phyloP scores from a whole-genome alignment of 2,113 vertebrate genomes.

The Xenopus tropicalis region UCB_Xtro_10.0 CM004443.2:166376001-166376500 shows the following conservation, averaged over 20 bases:
- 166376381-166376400: no score
- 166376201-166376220: neutral
- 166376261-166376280: neutral
- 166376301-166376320: neutral
- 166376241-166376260: neutral
- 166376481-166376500: no score
- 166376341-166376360: constrained; percentile 6
- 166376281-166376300: neutral
- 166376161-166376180: neutral
- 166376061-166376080: constrained; percentile 29
- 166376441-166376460: no score
- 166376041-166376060: no score
- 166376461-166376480: no score
- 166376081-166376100: constrained; percentile 9
- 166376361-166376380: neutral
- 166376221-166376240: constrained; percentile 3
- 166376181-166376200: neutral
- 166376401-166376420: no score
- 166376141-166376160: neutral
- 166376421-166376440: no score
- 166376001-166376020: no score
- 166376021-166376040: no score
- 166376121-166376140: constrained; percentile 30
- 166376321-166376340: constrained; percentile 16
- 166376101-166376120: constrained; percentile 7